Percentiles rank a stretch among this genome's conserved stretches.
Evolutionary conservation across 2,797 vertebrate species (phyloP).

Genomic region (Falco naumanni): DNA sequence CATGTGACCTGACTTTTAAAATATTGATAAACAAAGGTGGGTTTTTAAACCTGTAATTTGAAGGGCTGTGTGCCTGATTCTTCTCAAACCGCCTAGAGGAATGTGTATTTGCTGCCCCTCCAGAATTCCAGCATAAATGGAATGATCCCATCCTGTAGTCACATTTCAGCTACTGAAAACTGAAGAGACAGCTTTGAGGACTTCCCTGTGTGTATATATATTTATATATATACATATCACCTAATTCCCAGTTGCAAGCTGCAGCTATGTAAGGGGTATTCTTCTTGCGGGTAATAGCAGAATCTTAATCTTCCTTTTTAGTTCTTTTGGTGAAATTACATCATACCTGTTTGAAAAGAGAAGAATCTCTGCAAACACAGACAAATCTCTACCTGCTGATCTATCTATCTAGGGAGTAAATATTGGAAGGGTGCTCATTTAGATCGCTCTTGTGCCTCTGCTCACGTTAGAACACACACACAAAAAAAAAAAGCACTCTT

Average conservation of each 20-base stretch:
- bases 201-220: background rate
- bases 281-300: background rate
- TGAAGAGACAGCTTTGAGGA: background rate
- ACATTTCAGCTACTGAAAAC: background rate
- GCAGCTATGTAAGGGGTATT: background rate
- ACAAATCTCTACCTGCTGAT: background rate
- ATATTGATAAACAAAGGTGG: background rate
- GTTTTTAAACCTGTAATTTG: background rate
- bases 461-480: slow-evolving; percentile 34
- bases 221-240: background rate
- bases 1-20: background rate
- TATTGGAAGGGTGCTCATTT: background rate
- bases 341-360: background rate
- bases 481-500: slow-evolving; percentile 52
- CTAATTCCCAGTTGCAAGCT: background rate
- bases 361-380: background rate
- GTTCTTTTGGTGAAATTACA: background rate
- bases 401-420: background rate
- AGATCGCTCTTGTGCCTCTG: slow-evolving; percentile 49
- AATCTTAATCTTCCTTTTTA: background rate
- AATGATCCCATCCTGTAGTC: background rate
- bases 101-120: background rate
- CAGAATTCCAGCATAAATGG: background rate
- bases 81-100: background rate
- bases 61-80: background rate